phyloP scores from a whole-genome alignment of 2,113 vertebrate genomes.

The Echinops telfairi region DNA sequence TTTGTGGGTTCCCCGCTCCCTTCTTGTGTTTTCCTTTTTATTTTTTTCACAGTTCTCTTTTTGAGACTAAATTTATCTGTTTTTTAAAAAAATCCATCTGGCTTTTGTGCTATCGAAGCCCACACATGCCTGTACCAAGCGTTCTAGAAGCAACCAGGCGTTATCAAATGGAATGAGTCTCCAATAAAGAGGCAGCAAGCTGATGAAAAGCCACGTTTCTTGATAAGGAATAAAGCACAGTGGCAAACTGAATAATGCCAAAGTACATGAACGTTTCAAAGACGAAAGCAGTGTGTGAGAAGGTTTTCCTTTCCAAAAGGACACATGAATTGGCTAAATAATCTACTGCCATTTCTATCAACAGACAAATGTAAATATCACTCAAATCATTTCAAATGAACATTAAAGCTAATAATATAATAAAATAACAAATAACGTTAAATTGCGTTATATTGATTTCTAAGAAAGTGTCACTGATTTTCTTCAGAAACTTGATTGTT shows the following conservation, averaged over 20 bases:
- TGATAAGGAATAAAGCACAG: conserved; percentile 75
- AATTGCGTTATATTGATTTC: conserved; percentile 21
- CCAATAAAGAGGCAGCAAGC: conserved; percentile 78
- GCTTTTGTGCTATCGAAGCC: conserved; percentile 82
- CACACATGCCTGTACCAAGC: conserved; percentile 75
- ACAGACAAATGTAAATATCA: conserved; percentile 69
- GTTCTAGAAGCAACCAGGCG: conserved; percentile 76
- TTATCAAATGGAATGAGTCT: conserved; percentile 78
- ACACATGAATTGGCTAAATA: conserved; percentile 65
- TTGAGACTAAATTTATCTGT: conserved; percentile 82
- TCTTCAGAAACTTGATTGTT: conserved; percentile 62
- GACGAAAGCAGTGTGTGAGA: conserved; percentile 57
- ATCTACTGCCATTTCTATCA: conserved; percentile 66
- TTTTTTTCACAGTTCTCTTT: conserved; percentile 68
- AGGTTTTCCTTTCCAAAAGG: background rate
- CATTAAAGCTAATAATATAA: conserved; percentile 49
- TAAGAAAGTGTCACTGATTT: conserved; percentile 54
- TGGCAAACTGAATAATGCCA: conserved; percentile 69
- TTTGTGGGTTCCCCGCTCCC: conserved; percentile 44
- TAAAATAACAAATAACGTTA: conserved; percentile 52
- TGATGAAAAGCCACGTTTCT: conserved; percentile 83
- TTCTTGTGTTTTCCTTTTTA: background rate
- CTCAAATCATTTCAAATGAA: conserved; percentile 62
- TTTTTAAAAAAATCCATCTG: conserved; percentile 84
- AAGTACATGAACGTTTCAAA: conserved; percentile 68